Base-by-base conservation (phyloP, 2,113 vertebrate species). In the Istiophorus platypterus region DNA sequence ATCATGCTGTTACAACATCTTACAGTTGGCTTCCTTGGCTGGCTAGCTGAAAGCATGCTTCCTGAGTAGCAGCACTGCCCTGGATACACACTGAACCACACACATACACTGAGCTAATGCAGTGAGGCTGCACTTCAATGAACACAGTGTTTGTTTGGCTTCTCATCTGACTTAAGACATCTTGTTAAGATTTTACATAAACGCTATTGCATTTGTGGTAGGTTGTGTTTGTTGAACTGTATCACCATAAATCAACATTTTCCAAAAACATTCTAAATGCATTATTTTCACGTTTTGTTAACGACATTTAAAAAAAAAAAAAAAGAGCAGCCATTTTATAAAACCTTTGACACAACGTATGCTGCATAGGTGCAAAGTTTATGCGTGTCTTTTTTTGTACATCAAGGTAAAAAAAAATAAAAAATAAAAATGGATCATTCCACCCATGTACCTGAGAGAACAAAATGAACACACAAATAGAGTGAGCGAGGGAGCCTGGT, bases 31-130 rank as follows among this genome's bases (percentile, higher is more conserved):
- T 88, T 87, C 72, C 74, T 86, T 84, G 88, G 90, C 86, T 85
- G 75, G 91, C 81, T 78, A 76, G 78, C 68, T 90, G 87, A 85
- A 93, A 90, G 92, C 92, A 90, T 92, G 91, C 90, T 90, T 92
- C 80, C 85, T 82, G 85, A 87, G 87, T 76, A 87, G 81, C 89
- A 81, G 75, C 26, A 84, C 86, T 92, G 87, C 84, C 88, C 87
- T 90, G 90, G 84, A 91, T 90, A 88, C 91, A 92, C 92, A 89
- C 88, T 92, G 66, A 92, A 88, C 85, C 82, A 76, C 9, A 51
- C 76, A 81, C 72, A 61, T 34, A 77, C 29, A 78, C 65, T 7
- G 7, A 68, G 73, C 83, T 87, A 85, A 88, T 75, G 84, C 85
- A 85, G 31, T 0, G 67, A 82, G 74, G 27, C 79, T 63, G 66